Evolutionary conservation across 1,140 invertebrate genomes (phyloP).

Genomic region (Apis cerana): DNA sequence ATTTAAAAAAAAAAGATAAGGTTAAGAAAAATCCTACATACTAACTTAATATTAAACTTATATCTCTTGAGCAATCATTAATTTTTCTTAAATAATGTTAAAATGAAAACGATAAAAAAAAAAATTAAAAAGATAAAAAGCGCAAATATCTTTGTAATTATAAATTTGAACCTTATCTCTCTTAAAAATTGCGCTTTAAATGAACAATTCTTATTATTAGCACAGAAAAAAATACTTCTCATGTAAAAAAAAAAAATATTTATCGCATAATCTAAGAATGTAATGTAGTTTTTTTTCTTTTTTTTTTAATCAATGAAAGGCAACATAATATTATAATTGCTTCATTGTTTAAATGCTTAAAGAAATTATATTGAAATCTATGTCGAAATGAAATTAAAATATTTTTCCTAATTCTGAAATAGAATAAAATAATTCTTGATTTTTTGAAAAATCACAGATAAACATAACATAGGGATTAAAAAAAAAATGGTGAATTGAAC

Average conservation of each 20-base stretch:
- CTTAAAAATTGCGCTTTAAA: slow-evolving; percentile 14
- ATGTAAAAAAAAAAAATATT: slow-evolving; percentile 1
- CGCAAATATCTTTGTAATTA: background rate
- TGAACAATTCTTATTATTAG: slow-evolving; percentile 26
- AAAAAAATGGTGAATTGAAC: background rate
- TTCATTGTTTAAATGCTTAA: too few relatives aligned
- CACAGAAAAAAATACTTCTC: slow-evolving; percentile 11
- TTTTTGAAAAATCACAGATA: background rate
- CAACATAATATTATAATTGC: background rate
- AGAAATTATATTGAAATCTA: background rate
- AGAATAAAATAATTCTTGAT: background rate
- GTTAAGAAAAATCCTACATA: background rate
- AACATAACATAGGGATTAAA: background rate
- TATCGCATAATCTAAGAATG: slow-evolving; percentile 5
- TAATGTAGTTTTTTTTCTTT: background rate
- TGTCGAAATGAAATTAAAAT: background rate
- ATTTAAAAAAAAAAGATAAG: background rate
- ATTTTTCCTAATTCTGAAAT: background rate
- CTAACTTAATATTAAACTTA: too few relatives aligned
- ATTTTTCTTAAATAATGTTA: too few relatives aligned
- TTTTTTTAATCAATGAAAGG: background rate
- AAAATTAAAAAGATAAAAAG: background rate
- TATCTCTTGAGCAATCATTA: too few relatives aligned
- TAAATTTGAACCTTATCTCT: background rate
- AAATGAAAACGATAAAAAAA: too few relatives aligned